phyloP scores from a whole-genome alignment of 2,113 vertebrate species.

The Menura novaehollandiae region DNA sequence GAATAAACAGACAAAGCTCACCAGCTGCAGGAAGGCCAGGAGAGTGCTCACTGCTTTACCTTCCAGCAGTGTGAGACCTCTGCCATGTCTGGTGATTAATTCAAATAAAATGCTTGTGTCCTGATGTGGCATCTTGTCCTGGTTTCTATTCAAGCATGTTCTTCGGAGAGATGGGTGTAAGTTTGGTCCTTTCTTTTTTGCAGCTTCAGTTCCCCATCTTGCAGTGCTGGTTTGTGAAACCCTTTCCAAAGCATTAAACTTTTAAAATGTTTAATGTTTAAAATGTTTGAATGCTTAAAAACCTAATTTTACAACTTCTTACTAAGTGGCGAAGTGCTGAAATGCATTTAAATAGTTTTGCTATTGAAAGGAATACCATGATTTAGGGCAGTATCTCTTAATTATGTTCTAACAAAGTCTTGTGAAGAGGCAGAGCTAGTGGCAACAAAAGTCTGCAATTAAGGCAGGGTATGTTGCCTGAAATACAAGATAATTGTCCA shows the following conservation, averaged over 20 bases:
- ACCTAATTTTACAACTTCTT: neutral
- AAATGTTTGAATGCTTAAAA: neutral
- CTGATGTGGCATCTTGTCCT: neutral
- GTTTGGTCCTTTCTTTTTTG: neutral
- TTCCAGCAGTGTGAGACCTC: neutral
- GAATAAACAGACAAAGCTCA: neutral
- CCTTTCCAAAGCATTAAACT: neutral
- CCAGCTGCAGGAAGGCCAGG: neutral
- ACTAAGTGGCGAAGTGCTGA: neutral
- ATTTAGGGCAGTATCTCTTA: constrained; percentile 21
- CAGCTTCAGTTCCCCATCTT: neutral
- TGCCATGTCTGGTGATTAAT: neutral
- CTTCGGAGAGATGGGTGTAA: neutral
- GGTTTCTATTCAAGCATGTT: neutral
- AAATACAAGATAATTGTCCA: constrained; percentile 36
- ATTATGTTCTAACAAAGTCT: constrained; percentile 11
- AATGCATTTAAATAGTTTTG: neutral
- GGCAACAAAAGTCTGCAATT: constrained; percentile 41
- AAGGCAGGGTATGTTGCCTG: constrained; percentile 9
- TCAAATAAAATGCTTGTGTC: neutral
- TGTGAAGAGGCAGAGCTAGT: constrained; percentile 19
- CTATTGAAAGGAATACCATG: neutral
- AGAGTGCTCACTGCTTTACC: neutral
- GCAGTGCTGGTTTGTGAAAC: neutral
- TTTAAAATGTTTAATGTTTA: neutral